A percentile compares a stretch with the other conserved stretches of the same genome.
Evolutionary conservation across 2,797 vertebrate species (phyloP).

Genomic region (Emydoidea blandingii): DNA sequence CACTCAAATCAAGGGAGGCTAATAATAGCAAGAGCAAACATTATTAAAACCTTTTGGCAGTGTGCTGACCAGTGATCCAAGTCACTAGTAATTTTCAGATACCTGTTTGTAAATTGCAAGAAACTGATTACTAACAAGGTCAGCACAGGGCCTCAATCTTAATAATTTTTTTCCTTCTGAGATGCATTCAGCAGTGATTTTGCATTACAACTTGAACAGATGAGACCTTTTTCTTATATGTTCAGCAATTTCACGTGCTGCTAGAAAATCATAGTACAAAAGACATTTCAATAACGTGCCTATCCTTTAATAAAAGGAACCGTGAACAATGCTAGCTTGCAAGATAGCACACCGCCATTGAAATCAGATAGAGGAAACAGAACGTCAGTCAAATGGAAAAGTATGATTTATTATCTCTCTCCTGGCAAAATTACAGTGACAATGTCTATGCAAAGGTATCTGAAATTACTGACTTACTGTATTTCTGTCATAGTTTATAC

Average conservation of each 20-base stretch:
- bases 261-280: conserved; percentile 72
- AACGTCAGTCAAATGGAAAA: conserved; percentile 75
- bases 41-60: conserved; percentile 18
- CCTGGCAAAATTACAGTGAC: conserved; percentile 75
- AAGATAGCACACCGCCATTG: conserved; percentile 55
- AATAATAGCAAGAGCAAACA: neutral
- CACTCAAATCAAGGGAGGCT: neutral
- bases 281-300: conserved; percentile 71
- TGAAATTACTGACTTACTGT: conserved; percentile 75
- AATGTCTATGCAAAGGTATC: conserved; percentile 68
- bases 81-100: neutral
- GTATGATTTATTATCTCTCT: conserved; percentile 70
- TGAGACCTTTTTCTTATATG: conserved; percentile 39
- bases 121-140: conserved; percentile 31
- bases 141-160: neutral
- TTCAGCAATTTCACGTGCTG: conserved; percentile 66
- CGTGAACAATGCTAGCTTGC: conserved; percentile 59
- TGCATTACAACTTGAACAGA: conserved; percentile 35
- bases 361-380: conserved; percentile 69
- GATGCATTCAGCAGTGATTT: conserved; percentile 5
- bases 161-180: conserved; percentile 17
- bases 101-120: conserved; percentile 24
- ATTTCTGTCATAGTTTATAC: conserved; percentile 66
- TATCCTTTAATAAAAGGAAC: conserved; percentile 72
- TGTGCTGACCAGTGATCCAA: conserved; percentile 10